A percentile compares a stretch with the other conserved stretches of the same genome.
Conservation (phyloP, 2,113 vertebrate genomes). For the Myiopsitta monachus region DNA sequence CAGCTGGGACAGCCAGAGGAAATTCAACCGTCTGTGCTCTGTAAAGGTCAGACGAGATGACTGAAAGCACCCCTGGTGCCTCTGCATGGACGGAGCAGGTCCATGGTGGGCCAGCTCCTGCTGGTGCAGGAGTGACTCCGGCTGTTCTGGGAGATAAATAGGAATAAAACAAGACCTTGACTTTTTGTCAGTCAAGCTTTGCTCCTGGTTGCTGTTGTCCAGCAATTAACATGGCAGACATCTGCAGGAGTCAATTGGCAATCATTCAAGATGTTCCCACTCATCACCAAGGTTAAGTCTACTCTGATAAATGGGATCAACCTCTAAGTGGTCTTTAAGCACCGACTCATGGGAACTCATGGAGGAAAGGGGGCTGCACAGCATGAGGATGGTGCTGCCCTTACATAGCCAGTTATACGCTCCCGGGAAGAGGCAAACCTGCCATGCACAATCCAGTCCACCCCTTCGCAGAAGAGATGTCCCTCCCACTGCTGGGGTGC, state of each 20-base stretch:
- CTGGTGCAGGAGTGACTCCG: rapidly evolving
- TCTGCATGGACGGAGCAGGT: not conserved
- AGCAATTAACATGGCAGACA: not conserved
- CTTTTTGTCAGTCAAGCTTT: not conserved
- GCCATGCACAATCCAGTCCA: not conserved
- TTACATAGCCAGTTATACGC: rapidly evolving
- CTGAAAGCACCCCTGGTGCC: not conserved
- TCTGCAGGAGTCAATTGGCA: not conserved
- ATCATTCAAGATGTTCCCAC: not conserved
- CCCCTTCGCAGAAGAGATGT: not conserved
- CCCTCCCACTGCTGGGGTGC: rapidly evolving
- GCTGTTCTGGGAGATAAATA: not conserved
- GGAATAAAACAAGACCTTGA: not conserved
- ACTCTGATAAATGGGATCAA: not conserved
- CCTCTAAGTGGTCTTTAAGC: not conserved
- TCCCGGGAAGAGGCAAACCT: not conserved
- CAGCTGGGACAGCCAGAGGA: not conserved
- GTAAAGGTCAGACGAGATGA: not conserved
- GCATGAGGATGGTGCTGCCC: not conserved
- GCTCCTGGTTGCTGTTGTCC: not conserved
- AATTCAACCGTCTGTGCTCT: not conserved
- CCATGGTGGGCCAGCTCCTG: not conserved
- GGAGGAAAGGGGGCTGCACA: not conserved
- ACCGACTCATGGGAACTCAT: not conserved
- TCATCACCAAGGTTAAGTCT: not conserved